Base-by-base conservation (phyloP, 35 echinoderm and acorn worm species). In the Hemicentrotus pulcherrimus region DNA sequence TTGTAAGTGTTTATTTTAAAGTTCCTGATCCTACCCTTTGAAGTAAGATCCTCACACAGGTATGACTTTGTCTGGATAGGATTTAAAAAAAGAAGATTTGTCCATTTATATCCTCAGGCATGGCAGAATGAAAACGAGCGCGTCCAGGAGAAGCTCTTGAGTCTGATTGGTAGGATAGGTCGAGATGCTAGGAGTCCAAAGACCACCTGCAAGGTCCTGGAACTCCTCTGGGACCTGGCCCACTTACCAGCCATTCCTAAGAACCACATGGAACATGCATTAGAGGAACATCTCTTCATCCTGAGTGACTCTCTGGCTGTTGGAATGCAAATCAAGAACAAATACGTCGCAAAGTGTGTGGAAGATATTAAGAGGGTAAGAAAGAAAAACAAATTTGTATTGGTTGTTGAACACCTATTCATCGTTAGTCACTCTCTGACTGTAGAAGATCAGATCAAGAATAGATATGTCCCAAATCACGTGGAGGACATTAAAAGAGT, bases 281-380 rank as follows among this genome's bases (percentile, higher is more conserved):
- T 99, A 15, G 97, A 99, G 30, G 98, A 99, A 86, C 98, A 99
- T 60, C 85, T 99, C 85, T 96, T 95, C 46, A 99, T 99, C n/a
- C 94, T 99, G 13, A 98, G 98, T 93, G 97, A 99, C 46, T 99
- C 98, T 28, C 94, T 98, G 16, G 88, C 96, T 19, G 96, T 98
- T 33, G 97, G 94, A 28, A 94, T 96, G 90, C 96, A 97, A 48
- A 95, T 99, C 45, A 99, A 97, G 78, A 96, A 94, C 13, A 99
- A 98, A 88, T 99, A 99, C 87, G 94, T 99, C 60, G 91, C 91
- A 22, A 98, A 98, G 87, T 97, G 98, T 97, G 97, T 99, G 32
- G 98, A 97, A n/a, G 98, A 99, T 86, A 98, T 99, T 50, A 99
- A 97, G 96, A 99, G 96, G 98, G 98, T 99, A 95, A 32, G 94